These are phyloP conservation scores for Brachionus koreanus DNA, from an alignment of 1,140 invertebrate species.

Conservation along the genomic window DNA sequence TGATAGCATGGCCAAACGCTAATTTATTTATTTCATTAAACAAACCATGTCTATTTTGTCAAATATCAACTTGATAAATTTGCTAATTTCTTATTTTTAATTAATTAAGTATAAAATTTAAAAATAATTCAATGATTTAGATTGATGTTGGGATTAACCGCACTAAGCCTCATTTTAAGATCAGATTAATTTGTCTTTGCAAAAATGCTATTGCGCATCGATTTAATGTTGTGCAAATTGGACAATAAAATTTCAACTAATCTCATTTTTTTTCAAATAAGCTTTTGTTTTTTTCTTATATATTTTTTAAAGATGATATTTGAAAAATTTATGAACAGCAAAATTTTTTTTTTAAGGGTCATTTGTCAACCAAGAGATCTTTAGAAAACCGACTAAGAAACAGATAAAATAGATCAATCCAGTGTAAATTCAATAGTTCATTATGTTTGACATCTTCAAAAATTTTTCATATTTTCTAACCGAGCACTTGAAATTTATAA, in stretches of 20 bases:
- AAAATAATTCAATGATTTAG: not conserved
- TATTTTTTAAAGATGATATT: not conserved
- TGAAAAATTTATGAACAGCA: not conserved
- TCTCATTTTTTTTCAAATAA: not conserved
- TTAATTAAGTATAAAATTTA: not conserved
- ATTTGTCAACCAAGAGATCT: not conserved
- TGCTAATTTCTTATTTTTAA: not conserved
- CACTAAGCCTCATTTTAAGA: not conserved
- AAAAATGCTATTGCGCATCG: not conserved
- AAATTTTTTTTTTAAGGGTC: not conserved
- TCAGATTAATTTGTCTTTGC: not conserved
- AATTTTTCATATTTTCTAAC: not conserved
- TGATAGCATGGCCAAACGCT: not conserved
- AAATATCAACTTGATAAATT: not conserved
- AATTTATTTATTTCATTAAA: not conserved
- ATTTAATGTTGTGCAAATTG: not conserved
- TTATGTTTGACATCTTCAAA: not conserved
- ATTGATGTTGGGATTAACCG: not conserved
- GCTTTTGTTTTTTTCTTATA: not conserved
- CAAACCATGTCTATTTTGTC: not conserved
- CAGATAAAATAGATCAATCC: not conserved
- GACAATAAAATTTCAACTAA: not conserved
- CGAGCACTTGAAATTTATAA: slow-evolving; percentile 11
- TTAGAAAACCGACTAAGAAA: not conserved
- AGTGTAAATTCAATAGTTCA: not conserved